These are phyloP conservation scores for Stenodema calcarata DNA, from an alignment of 2,888 invertebrate species.

Conservation along the genomic window DNA sequence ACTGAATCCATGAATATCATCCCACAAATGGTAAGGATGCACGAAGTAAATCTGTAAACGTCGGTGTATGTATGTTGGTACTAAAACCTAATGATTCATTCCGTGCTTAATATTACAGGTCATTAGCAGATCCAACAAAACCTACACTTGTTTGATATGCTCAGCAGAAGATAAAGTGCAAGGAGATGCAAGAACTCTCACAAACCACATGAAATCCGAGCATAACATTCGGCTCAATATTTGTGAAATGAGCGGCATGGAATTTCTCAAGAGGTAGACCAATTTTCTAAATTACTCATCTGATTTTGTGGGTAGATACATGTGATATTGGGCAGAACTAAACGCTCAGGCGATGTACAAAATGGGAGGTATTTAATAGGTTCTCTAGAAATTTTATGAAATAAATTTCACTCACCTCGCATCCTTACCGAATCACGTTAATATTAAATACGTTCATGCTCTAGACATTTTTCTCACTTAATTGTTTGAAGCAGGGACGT, in stretches of 20 bases:
- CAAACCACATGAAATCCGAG: conserved; percentile 67
- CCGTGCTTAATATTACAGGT: conserved; percentile 52
- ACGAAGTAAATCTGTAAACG: no score
- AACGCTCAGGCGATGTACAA: no score
- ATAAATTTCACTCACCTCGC: no score
- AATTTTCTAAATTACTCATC: no score
- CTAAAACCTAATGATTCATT: neutral
- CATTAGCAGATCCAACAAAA: conserved; percentile 61
- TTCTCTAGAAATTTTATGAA: no score
- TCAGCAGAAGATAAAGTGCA: conserved; percentile 61
- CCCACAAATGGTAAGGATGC: conserved; percentile 58
- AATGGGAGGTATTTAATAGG: no score
- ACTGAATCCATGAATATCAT: conserved; percentile 55
- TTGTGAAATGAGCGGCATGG: conserved; percentile 73
- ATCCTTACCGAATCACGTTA: no score
- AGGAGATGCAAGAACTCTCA: conserved; percentile 68
- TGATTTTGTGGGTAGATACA: neutral
- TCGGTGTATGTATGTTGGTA: neutral
- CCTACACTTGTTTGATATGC: conserved; percentile 68
- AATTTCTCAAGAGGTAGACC: conserved; percentile 66
- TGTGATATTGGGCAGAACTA: neutral
- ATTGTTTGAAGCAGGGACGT: no score
- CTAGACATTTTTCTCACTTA: no score
- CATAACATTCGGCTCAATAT: conserved; percentile 73
- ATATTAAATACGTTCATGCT: no score